Base-by-base conservation (phyloP, 1,140 invertebrate species). In the Apocrypta bakeri region DNA sequence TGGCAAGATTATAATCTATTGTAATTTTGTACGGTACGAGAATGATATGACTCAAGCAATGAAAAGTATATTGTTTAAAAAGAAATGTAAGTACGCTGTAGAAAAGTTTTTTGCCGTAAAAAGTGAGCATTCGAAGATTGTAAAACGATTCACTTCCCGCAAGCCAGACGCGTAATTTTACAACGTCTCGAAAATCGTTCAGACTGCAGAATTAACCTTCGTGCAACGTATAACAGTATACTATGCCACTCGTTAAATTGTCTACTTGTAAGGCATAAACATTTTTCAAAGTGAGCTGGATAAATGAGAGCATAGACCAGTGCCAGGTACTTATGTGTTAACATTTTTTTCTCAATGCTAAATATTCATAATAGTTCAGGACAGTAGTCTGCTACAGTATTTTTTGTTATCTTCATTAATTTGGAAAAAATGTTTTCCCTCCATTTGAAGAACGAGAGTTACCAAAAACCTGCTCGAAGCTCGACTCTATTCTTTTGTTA, bases 311-410 rank as follows among this genome's bases (percentile, higher is more conserved):
- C 88, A 89, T 89, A 88, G 86, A 89, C 85, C 88, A 87, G 88
- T 88, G 88, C 88, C 88, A 89, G 88, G 88, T 89, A 89, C 88
- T 88, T 88, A 87, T 88, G 86, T 88, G 87, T 88, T 88, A 88
- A 86, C 85, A 87, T 85, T 85, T 85, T 86, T 84, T 83, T 56
- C 4, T 85, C 83, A 85, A 85, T 85, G 87, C 87, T 88, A 87
- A 85, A 86, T 87, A 81, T 85, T 87, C 85, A 86, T 85, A 87
- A 85, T 81, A 86, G 82, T 88, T 87, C 87, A 88, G 87, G 87
- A 87, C 87, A 87, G 87, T 88, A 86, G 85, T 87, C 85, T 85
- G 86, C 85, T 88, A 86, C 86, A 83, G 80, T 88, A 85, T 86
- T 87, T 87, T 69, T 17, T 69, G n/a, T n/a, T n/a, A n/a, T n/a